These are phyloP conservation scores for Tenthredo livida DNA, from an alignment of 2,888 invertebrate species.

Conservation along the genomic window DNA sequence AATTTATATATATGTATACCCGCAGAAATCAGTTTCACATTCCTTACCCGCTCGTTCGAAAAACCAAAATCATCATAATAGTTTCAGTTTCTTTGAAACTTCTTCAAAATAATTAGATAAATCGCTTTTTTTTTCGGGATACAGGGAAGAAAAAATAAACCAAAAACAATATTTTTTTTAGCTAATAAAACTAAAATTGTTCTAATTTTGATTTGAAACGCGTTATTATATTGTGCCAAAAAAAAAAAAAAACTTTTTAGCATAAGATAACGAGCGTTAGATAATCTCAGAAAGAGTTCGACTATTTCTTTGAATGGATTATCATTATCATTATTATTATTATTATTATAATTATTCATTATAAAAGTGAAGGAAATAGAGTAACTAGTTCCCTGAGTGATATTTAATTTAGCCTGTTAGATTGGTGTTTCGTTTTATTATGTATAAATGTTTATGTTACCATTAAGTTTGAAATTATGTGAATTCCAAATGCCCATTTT, in stretches of 20 bases:
- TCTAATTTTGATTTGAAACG: background rate
- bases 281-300: background rate
- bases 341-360: slow-evolving; percentile 19
- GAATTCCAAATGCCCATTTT: slow-evolving; percentile 23
- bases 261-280: background rate
- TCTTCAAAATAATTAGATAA: background rate
- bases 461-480: background rate
- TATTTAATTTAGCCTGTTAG: slow-evolving; percentile 39
- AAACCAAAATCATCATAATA: background rate
- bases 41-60: background rate
- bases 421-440: slow-evolving; percentile 40
- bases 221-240: background rate
- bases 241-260: background rate
- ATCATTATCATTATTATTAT: background rate
- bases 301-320: slow-evolving; percentile 1
- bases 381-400: slow-evolving; percentile 55
- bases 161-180: background rate
- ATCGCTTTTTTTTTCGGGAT: background rate
- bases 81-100: background rate
- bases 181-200: background rate
- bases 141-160: background rate
- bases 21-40: background rate
- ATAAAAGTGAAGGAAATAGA: slow-evolving; percentile 45
- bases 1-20: slow-evolving; percentile 11
- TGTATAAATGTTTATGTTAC: background rate